Percentiles rank a stretch among this genome's conserved stretches.
Evolutionary conservation across 2,113 vertebrate genomes (phyloP).

Genomic region (Zosterops japonicus): DNA sequence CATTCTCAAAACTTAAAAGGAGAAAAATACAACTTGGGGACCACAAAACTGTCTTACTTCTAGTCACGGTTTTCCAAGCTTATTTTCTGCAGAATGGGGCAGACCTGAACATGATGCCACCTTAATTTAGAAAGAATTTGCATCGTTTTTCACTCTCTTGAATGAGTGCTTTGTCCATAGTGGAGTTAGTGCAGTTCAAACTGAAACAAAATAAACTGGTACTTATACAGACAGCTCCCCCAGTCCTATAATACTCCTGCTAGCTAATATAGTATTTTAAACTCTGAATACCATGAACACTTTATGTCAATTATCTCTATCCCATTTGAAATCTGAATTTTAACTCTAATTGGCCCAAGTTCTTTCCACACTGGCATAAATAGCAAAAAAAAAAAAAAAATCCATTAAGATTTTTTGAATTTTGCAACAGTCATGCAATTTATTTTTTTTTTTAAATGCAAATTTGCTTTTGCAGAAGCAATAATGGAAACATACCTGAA

Average conservation of each 20-base stretch:
- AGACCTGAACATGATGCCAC: not conserved
- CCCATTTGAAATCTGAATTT: not conserved
- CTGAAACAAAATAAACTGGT: not conserved
- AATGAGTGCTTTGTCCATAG: not conserved
- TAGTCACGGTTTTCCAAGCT: not conserved
- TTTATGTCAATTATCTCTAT: not conserved
- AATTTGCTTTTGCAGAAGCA: not conserved
- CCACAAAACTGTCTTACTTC: not conserved
- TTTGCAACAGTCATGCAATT: not conserved
- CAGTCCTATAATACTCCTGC: not conserved
- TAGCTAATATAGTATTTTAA: not conserved
- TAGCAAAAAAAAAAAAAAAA: not conserved
- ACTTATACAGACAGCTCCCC: not conserved
- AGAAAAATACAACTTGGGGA: not conserved
- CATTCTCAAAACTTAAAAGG: not conserved
- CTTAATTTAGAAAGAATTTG: not conserved
- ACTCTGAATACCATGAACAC: not conserved
- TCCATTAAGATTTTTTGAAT: not conserved
- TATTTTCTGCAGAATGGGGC: not conserved
- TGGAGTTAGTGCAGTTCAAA: not conserved
- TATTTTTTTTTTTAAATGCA: not conserved
- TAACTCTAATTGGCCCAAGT: not conserved
- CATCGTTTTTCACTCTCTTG: not conserved
- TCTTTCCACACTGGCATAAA: not conserved
- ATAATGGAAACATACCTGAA: conserved; percentile 56